Conservation (phyloP, 2,888 invertebrate species). For the Eristalis intricaria region DNA sequence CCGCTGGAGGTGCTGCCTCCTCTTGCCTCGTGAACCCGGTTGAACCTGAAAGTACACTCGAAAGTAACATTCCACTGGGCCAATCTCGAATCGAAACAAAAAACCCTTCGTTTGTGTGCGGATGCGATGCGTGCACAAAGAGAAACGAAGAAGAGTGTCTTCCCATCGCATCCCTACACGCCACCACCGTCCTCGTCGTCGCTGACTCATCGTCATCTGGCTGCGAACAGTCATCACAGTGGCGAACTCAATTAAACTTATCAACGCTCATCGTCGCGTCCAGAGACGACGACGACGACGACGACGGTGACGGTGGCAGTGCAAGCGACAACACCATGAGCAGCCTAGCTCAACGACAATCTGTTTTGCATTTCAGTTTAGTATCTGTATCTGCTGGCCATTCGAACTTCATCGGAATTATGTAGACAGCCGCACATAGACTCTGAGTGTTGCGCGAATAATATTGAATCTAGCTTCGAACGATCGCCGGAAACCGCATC, state of each 20-base stretch:
- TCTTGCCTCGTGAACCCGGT: constrained; percentile 45
- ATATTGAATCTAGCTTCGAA: constrained; percentile 11
- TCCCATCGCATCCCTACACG: constrained; percentile 45
- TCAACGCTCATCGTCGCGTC: constrained; percentile 64
- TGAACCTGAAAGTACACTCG: constrained; percentile 45
- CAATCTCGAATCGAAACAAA: neutral
- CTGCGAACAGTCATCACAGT: constrained; percentile 40
- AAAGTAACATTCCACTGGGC: constrained; percentile 44
- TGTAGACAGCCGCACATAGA: constrained; percentile 28
- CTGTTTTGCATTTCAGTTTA: constrained; percentile 50
- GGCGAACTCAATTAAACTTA: constrained; percentile 68
- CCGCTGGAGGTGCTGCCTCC: neutral
- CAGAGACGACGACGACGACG: constrained; percentile 20
- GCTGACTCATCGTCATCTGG: constrained; percentile 45
- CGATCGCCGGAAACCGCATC: constrained; percentile 37
- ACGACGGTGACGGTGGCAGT: constrained; percentile 14
- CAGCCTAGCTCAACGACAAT: constrained; percentile 45
- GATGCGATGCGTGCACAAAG: constrained; percentile 11
- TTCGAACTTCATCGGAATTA: constrained; percentile 55
- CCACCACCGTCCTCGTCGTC: neutral
- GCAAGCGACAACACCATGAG: constrained; percentile 46
- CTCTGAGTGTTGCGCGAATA: constrained; percentile 28
- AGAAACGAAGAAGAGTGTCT: constrained; percentile 32
- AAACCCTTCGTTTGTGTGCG: constrained; percentile 17
- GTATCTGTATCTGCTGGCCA: constrained; percentile 30